Evolutionary conservation across 2,888 invertebrate genomes (phyloP).

Genomic region (Parnassius smintheus): DNA sequence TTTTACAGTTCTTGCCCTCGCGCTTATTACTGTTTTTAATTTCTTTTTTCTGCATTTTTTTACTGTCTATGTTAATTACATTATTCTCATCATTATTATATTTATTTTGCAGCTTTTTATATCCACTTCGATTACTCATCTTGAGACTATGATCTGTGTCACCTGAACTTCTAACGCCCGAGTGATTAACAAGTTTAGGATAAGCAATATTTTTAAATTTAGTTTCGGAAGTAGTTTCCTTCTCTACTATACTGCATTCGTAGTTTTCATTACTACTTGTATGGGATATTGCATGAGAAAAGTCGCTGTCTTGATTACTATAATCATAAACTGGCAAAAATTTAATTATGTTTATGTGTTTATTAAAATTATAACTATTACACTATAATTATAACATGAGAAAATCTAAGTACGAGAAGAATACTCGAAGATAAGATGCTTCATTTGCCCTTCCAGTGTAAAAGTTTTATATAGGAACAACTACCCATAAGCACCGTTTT

Average conservation of each 20-base stretch:
- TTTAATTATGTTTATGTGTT: no score
- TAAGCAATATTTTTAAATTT: neutral
- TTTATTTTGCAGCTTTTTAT: conserved; percentile 8
- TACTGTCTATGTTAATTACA: neutral
- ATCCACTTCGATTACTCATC: conserved; percentile 4
- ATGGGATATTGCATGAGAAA: conserved; percentile 3
- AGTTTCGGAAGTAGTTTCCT: neutral
- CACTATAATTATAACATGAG: no score
- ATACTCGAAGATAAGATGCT: no score
- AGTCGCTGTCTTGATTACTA: conserved; percentile 15
- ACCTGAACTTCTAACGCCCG: conserved; percentile 22
- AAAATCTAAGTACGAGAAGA: no score
- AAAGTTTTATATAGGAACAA: no score
- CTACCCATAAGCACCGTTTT: no score
- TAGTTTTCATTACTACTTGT: conserved; percentile 1
- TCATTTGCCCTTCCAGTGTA: no score
- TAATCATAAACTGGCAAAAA: conserved; percentile 10
- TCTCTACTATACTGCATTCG: conserved; percentile 1
- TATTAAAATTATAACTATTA: no score
- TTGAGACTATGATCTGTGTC: conserved; percentile 23
- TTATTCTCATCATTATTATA: conserved; percentile 2
- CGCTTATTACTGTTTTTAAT: neutral
- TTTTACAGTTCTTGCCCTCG: conserved; percentile 7
- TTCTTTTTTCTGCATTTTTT: conserved; percentile 5
- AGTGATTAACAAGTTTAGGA: conserved; percentile 3